A percentile compares a stretch with the other conserved stretches of the same genome.
These are phyloP conservation scores for Percina caprodes DNA, from an alignment of 2,113 vertebrate genomes.

Conservation along the genomic window DNA sequence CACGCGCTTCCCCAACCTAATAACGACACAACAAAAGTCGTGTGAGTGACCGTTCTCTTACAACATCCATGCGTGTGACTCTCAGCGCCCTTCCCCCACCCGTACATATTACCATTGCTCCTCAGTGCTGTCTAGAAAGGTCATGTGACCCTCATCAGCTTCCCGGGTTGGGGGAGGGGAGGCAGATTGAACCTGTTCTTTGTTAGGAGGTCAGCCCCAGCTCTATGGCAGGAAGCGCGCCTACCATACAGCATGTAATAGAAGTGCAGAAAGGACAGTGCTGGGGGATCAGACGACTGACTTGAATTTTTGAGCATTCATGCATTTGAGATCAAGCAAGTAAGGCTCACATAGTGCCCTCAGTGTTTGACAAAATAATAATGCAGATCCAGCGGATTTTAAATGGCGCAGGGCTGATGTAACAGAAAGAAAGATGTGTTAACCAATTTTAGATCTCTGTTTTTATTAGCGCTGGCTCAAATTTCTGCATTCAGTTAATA, in stretches of 20 bases:
- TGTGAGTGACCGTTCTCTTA: constrained; percentile 39
- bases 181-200: constrained; percentile 89
- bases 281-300: not conserved
- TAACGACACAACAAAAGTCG: constrained; percentile 75
- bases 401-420: constrained; percentile 31
- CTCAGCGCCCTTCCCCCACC: constrained; percentile 71
- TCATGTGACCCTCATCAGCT: constrained; percentile 90
- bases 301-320: constrained; percentile 17
- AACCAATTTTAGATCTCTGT: not conserved
- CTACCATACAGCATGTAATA: constrained; percentile 85
- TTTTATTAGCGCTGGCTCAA: not conserved
- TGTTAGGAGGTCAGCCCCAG: constrained; percentile 90
- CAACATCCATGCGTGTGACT: constrained; percentile 65
- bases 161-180: constrained; percentile 83
- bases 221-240: constrained; percentile 79
- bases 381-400: constrained; percentile 20
- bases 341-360: not conserved
- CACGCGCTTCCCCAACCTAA: constrained; percentile 57
- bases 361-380: not conserved
- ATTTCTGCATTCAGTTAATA: constrained; percentile 8
- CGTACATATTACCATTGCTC: constrained; percentile 80
- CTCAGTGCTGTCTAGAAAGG: constrained; percentile 87
- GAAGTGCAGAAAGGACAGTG: constrained; percentile 65
- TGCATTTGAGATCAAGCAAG: not conserved
- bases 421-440: constrained; percentile 19